A percentile compares a stretch with the other conserved stretches of the same genome.
phyloP scores from a whole-genome alignment of 2,113 vertebrate species.

The Saccopteryx bilineata region DNA sequence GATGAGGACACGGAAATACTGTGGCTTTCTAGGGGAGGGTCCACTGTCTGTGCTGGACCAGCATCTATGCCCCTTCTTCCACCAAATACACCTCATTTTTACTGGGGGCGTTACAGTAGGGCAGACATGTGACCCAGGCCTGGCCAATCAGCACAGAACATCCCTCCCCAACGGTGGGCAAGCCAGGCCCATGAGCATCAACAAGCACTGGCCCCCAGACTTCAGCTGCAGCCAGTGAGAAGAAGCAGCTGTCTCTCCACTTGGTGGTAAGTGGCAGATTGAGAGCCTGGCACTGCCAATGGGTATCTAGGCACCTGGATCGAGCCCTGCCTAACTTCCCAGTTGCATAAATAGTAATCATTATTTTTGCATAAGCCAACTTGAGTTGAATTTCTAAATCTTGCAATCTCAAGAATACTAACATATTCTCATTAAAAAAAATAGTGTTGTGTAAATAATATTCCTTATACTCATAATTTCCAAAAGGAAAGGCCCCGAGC shows the following conservation, averaged over 20 bases:
- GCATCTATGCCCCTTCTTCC: background rate
- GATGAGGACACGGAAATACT: background rate
- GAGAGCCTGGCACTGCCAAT: accelerated
- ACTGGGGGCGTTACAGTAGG: background rate
- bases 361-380: background rate
- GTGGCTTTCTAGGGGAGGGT: background rate
- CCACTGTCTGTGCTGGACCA: background rate
- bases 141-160: background rate
- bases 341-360: background rate
- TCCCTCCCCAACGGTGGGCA: background rate
- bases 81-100: background rate
- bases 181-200: background rate
- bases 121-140: background rate
- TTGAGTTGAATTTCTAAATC: conserved; percentile 17
- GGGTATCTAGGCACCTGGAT: background rate
- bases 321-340: background rate
- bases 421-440: background rate
- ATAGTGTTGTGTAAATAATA: background rate
- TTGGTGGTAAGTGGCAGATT: background rate
- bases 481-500: background rate
- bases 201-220: background rate
- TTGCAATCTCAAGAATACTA: background rate
- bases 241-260: background rate
- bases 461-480: background rate
- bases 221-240: background rate